phyloP scores from a whole-genome alignment of 2,888 invertebrate species.

The Aphrophora alni region DNA sequence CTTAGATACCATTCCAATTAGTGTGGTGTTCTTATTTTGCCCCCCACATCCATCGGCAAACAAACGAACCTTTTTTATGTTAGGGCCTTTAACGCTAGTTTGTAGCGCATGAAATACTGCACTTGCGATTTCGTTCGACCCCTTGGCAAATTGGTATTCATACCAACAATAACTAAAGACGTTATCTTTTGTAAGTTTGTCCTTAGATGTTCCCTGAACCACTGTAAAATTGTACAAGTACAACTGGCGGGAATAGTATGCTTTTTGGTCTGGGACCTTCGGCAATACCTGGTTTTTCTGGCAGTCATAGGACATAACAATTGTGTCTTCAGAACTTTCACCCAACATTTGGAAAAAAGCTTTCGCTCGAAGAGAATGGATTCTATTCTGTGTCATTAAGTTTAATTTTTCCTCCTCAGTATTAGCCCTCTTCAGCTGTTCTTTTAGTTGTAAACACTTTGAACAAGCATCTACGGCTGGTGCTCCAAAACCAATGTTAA shows the following conservation, averaged over 20 bases:
- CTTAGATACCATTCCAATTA: conserved; percentile 24
- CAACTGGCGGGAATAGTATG: conserved; percentile 54
- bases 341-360: neutral
- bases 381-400: neutral
- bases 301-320: conserved; percentile 45
- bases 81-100: conserved; percentile 17
- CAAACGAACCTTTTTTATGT: conserved; percentile 18
- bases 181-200: conserved; percentile 47
- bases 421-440: neutral
- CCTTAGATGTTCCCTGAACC: conserved; percentile 51
- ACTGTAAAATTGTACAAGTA: conserved; percentile 54
- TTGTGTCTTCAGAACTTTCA: neutral
- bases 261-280: conserved; percentile 53
- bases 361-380: no score
- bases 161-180: conserved; percentile 51
- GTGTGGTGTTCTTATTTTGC: conserved; percentile 33
- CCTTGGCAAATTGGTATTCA: conserved; percentile 52
- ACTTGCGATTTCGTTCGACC: conserved; percentile 53
- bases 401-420: neutral
- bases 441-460: neutral
- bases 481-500: conserved; percentile 11
- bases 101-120: conserved; percentile 48
- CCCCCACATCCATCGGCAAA: conserved; percentile 35
- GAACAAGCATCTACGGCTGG: conserved; percentile 1
- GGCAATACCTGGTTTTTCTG: conserved; percentile 52